phyloP scores from a whole-genome alignment of 30 jellyfish, hydroid and myxozoan genomes.

The Chironex yamaguchii region DNA sequence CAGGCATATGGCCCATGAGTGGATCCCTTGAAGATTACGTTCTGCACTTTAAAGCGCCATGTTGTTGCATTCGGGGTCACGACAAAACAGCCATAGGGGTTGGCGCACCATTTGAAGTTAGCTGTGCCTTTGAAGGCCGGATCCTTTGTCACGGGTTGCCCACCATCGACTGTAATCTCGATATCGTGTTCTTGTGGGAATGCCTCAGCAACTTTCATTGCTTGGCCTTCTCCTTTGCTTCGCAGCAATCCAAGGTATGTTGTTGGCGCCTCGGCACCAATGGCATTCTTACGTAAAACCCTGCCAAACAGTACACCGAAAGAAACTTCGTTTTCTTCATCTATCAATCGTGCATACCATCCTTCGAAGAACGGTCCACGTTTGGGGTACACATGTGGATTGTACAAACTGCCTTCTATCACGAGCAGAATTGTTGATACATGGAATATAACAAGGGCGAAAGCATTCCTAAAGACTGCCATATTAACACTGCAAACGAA shows the following conservation, averaged over 20 bases:
- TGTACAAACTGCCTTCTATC: neutral
- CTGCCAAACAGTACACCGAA: constrained; percentile 20
- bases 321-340: neutral
- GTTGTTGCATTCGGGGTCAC: constrained; percentile 5
- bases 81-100: neutral
- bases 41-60: neutral
- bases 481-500: too few relatives aligned
- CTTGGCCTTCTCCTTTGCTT: neutral
- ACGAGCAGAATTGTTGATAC: too few relatives aligned
- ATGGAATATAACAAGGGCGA: too few relatives aligned
- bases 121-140: constrained; percentile 16
- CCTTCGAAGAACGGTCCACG: constrained; percentile 30
- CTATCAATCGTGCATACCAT: constrained; percentile 27
- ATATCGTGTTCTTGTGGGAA: neutral
- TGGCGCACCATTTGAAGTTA: constrained; percentile 14
- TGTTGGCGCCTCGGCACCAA: neutral
- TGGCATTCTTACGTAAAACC: neutral
- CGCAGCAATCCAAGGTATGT: neutral
- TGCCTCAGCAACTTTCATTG: neutral
- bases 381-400: constrained; percentile 6
- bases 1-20: constrained; percentile 7
- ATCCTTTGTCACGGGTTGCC: neutral
- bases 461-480: too few relatives aligned
- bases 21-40: neutral
- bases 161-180: neutral